These are phyloP conservation scores for Nycticryphes semicollaris DNA, from an alignment of 2,113 vertebrate genomes.

Conservation along the genomic window DNA sequence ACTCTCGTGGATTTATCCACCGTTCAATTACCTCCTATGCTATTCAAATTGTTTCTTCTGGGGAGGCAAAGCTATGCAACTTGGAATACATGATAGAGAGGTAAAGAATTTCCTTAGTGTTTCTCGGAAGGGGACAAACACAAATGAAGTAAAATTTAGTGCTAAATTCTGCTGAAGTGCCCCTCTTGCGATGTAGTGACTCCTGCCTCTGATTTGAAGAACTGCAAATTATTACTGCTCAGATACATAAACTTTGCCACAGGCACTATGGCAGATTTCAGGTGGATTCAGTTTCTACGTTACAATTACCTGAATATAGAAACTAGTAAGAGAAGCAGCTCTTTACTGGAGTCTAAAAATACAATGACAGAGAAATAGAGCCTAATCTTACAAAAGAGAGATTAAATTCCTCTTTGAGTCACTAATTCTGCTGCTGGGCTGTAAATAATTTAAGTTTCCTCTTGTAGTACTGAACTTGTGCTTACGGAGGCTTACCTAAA, in stretches of 20 bases:
- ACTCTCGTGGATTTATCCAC: slow-evolving; percentile 73
- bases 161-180: neutral
- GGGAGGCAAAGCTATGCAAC: slow-evolving; percentile 78
- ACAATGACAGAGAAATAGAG: neutral
- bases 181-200: neutral
- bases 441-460: neutral
- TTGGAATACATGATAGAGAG: slow-evolving; percentile 80
- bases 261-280: neutral
- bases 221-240: neutral
- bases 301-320: neutral
- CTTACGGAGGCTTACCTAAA: neutral
- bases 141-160: neutral
- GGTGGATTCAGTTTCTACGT: neutral
- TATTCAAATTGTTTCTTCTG: slow-evolving; percentile 68
- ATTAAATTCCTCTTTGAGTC: neutral
- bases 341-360: neutral
- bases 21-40: slow-evolving; percentile 75
- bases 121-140: neutral
- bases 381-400: neutral
- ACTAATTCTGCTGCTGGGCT: neutral
- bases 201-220: neutral
- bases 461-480: neutral
- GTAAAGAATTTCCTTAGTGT: neutral
- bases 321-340: neutral
- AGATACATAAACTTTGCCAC: neutral